A percentile compares a stretch with the other conserved stretches of the same genome.
phyloP scores from a whole-genome alignment of 2,797 vertebrate genomes.

The Synanceia verrucosa region DNA sequence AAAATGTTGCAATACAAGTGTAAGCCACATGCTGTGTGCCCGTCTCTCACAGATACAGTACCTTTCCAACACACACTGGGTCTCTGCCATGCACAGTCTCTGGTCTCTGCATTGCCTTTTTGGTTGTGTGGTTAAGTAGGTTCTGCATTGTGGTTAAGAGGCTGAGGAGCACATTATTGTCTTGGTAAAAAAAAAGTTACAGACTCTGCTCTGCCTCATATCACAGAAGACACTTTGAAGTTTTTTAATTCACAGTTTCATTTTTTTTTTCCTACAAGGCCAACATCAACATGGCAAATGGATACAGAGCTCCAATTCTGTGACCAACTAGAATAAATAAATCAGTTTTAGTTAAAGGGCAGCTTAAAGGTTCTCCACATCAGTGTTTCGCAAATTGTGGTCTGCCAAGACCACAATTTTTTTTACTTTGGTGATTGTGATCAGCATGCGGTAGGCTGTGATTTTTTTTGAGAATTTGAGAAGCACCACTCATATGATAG shows the following conservation, averaged over 20 bases:
- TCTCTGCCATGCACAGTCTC: not conserved
- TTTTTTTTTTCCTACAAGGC: not conserved
- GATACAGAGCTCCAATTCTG: not conserved
- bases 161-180: constrained; percentile 16
- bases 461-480: too few relatives aligned
- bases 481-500: too few relatives aligned
- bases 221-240: constrained; percentile 10
- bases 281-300: not conserved
- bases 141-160: constrained; percentile 14
- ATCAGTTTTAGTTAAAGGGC: not conserved
- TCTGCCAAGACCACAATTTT: too few relatives aligned
- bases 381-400: too few relatives aligned
- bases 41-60: too few relatives aligned
- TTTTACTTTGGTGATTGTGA: too few relatives aligned
- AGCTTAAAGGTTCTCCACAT: too few relatives aligned
- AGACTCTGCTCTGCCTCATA: constrained; percentile 11
- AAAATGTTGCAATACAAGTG: constrained; percentile 49
- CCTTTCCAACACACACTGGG: not conserved
- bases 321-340: not conserved
- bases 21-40: constrained; percentile 17
- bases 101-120: not conserved
- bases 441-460: too few relatives aligned
- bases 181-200: constrained; percentile 36
- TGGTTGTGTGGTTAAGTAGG: not conserved
- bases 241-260: not conserved